phyloP scores from a whole-genome alignment of 2,797 vertebrate species.

The Phylloscopus collybita region DNA sequence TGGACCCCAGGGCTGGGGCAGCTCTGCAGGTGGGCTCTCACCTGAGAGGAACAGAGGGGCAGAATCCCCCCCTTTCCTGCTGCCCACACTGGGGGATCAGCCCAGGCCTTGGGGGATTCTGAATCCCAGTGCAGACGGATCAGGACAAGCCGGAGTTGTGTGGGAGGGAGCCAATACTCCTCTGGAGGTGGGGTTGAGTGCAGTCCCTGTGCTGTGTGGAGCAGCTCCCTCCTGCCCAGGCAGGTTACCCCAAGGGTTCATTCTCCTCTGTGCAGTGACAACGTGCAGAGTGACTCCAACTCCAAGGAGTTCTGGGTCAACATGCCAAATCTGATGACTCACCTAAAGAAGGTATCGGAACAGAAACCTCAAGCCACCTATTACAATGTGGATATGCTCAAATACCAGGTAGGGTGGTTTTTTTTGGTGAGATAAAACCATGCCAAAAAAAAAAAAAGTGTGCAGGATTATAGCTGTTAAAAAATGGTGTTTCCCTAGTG shows the following conservation, averaged over 20 bases:
- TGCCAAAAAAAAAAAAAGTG: not conserved
- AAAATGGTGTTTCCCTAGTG: not conserved
- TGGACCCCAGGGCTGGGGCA: not conserved
- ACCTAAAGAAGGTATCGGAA: constrained; percentile 96
- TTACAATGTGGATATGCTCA: constrained; percentile 99
- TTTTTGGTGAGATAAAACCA: not conserved
- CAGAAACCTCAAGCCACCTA: constrained; percentile 98
- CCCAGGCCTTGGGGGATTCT: not conserved
- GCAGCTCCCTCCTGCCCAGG: not conserved
- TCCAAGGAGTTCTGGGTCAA: constrained; percentile 99
- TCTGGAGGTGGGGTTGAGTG: rapidly evolving
- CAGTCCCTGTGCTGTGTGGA: rapidly evolving
- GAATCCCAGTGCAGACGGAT: not conserved
- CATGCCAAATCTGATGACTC: constrained; percentile 96
- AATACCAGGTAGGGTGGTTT: constrained; percentile 88
- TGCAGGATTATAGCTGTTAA: not conserved
- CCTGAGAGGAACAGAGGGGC: not conserved
- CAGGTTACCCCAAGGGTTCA: not conserved
- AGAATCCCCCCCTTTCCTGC: not conserved
- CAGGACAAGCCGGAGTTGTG: rapidly evolving
- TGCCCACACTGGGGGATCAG: not conserved
- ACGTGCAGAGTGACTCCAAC: constrained; percentile 79
- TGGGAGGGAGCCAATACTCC: not conserved
- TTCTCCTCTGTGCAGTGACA: constrained; percentile 80
- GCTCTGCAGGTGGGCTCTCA: not conserved